Evolutionary conservation across 2,888 invertebrate genomes (phyloP), one percentile per base, ranked within the genome.

Genomic region (Lordiphosa fenestrarum): DNA sequence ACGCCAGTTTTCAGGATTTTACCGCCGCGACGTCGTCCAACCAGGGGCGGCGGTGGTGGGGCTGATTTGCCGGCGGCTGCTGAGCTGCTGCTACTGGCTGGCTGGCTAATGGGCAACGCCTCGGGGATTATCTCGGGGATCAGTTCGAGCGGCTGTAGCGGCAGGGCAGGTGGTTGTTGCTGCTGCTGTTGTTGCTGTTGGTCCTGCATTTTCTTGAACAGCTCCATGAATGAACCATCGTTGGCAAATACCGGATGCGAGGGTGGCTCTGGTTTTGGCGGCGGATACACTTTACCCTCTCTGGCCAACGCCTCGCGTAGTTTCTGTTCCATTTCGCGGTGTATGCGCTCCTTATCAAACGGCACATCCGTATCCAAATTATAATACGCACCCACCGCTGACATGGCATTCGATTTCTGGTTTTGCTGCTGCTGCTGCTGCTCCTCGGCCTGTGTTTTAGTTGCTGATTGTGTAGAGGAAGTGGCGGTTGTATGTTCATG

Each of bases 161-260:
- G 33, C 41, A 53, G 35, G 48, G 59, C 19, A 33, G 54, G 21
- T 3, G 33, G n/a, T 36, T 12, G 15, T 15, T 15, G 15, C 15
- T 15, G 71, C 2, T 50, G 51, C 49, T 23, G 75, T 59, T 10
- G 67, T 50, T 4, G 67, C 21, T 49, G 76, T 90, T 50, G 75
- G 40, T 91, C 91, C 42, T 91, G 90, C 95, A 96, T 94, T 88
- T 95, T 95, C 89, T 96, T 96, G 83, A 97, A 97, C 92, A 96
- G 94, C 88, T 96, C 96, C 84, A 97, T 91, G 86, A 97, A 97
- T 66, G 95, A 95, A 3, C 97, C 97, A 87, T 97, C 97, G 88
- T 97, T 97, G 15, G 89, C 90, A 53, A 90, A 90, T 0, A 90
- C 88, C 0, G 90, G 89, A 74, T 89, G 90, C 13, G 89, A 88